phyloP scores from a whole-genome alignment of 2,797 vertebrate genomes.

The Acanthornis magna region DNA sequence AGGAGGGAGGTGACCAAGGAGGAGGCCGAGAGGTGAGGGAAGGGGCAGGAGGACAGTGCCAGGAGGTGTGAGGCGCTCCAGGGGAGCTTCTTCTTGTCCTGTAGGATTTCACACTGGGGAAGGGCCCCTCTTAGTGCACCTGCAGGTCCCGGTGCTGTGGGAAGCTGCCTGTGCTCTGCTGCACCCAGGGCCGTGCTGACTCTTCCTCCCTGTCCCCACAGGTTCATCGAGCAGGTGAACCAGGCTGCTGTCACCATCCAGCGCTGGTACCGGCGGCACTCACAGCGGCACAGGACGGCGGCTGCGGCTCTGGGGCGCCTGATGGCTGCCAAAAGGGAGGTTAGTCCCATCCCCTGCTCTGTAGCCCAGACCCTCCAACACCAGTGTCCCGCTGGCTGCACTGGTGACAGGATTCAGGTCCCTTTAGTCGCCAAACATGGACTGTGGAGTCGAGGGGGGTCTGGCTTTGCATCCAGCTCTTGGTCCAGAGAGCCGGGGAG shows the following conservation, averaged over 20 bases:
- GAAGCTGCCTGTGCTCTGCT: accelerated
- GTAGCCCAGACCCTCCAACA: accelerated
- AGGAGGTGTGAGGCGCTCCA: neutral
- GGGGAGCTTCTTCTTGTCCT: neutral
- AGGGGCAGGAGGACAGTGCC: neutral
- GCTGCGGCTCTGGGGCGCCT: constrained; percentile 71
- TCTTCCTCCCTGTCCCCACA: constrained; percentile 41
- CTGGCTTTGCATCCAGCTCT: accelerated
- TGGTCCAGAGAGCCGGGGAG: neutral
- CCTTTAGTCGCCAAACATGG: neutral
- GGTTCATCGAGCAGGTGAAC: constrained; percentile 93
- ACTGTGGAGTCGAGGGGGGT: accelerated
- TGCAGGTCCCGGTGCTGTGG: accelerated
- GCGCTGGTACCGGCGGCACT: constrained; percentile 87
- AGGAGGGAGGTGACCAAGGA: constrained; percentile 88
- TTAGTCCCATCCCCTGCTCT: constrained; percentile 25
- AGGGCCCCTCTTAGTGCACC: accelerated
- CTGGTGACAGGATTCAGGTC: accelerated
- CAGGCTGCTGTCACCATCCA: constrained; percentile 89
- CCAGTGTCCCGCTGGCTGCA: accelerated
- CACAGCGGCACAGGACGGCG: constrained; percentile 54
- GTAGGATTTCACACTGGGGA: accelerated
- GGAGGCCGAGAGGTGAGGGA: constrained; percentile 90
- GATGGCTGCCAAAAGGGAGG: constrained; percentile 82
- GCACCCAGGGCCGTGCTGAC: accelerated